A percentile compares a stretch with the other conserved stretches of the same genome.
Evolutionary conservation across 2,113 vertebrate genomes (phyloP).

Genomic region (Bos javanicus): DNA sequence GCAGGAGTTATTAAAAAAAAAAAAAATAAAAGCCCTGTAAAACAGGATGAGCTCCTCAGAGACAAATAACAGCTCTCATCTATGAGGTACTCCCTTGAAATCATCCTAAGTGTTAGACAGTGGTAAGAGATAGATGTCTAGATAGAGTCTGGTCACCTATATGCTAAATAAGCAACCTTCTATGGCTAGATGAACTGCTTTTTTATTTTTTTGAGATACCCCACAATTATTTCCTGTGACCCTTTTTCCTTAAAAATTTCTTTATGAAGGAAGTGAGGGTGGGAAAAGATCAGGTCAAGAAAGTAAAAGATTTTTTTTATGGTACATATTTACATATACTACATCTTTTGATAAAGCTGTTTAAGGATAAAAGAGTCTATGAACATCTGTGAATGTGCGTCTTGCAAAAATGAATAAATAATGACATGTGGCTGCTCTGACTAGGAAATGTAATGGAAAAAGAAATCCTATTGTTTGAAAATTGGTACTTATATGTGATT

Average conservation of each 20-base stretch:
- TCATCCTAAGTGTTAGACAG: not conserved
- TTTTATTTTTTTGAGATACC: not conserved
- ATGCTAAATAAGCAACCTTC: not conserved
- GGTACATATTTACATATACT: not conserved
- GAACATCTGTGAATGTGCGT: not conserved
- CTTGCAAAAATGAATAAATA: constrained; percentile 7
- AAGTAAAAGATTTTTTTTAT: not conserved
- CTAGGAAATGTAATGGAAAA: not conserved
- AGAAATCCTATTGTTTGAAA: constrained; percentile 8
- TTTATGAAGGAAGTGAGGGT: not conserved
- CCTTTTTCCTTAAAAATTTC: not conserved
- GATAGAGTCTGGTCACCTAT: not conserved
- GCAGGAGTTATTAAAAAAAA: not conserved
- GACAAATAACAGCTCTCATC: not conserved
- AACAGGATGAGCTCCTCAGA: not conserved
- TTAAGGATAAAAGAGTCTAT: not conserved
- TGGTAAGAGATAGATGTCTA: not conserved
- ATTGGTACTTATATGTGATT: not conserved
- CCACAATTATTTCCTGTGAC: not conserved
- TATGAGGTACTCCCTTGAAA: not conserved
- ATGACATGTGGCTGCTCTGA: not conserved
- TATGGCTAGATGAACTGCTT: not conserved
- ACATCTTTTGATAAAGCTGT: not conserved
- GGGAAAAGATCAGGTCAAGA: not conserved
- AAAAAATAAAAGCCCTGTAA: not conserved